phyloP scores from a whole-genome alignment of 2,797 vertebrate genomes.

The Pseudocheirus occidentalis region DNA sequence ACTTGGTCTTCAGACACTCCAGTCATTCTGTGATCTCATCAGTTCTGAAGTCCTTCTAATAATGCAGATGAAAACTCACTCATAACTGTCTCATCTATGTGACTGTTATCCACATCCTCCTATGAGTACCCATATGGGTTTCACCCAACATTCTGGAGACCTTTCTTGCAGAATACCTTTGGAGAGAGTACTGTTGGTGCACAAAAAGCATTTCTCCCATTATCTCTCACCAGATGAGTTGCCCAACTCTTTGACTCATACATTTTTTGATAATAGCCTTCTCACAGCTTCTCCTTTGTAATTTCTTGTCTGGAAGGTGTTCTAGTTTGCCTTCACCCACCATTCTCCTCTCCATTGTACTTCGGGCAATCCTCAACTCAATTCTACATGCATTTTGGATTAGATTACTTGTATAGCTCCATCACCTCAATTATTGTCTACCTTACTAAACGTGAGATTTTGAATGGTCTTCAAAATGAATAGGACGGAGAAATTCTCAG shows the following conservation, averaged over 20 bases:
- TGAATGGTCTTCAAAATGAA: neutral
- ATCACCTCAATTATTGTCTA: neutral
- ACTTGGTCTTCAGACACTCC: slow-evolving; percentile 33
- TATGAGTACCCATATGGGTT: neutral
- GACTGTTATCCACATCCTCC: neutral
- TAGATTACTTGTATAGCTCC: neutral
- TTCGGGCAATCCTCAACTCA: neutral
- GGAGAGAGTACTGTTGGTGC: neutral
- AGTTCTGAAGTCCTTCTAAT: neutral
- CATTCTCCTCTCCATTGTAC: neutral
- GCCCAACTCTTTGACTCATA: neutral
- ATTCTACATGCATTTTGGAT: neutral
- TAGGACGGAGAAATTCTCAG: neutral
- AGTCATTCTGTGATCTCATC: neutral
- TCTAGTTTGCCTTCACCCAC: neutral
- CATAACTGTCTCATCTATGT: neutral
- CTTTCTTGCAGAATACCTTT: neutral
- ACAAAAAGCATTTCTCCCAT: neutral
- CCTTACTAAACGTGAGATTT: neutral
- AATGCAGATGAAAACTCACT: neutral
- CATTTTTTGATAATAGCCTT: neutral
- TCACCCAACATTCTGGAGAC: neutral
- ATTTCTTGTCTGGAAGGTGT: neutral
- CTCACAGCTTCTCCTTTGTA: neutral
- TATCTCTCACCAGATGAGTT: neutral